Conservation (phyloP, 2,888 invertebrate species). For the Criorhina ranunculi region DNA sequence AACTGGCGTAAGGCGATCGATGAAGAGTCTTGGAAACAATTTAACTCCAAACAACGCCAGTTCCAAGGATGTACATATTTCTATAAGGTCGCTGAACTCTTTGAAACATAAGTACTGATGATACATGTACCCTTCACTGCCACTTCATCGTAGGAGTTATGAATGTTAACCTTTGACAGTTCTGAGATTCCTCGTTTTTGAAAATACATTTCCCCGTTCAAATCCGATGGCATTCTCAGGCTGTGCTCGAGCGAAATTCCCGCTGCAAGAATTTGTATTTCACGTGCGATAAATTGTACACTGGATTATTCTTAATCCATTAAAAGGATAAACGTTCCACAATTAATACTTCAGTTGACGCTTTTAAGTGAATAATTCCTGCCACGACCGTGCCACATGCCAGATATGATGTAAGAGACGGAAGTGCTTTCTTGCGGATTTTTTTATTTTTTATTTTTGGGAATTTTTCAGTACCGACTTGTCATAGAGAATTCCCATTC, state of each 20-base stretch:
- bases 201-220: conserved; percentile 18
- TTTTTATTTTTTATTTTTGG: not conserved
- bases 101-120: no score
- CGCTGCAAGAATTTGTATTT: no score
- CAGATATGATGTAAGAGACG: conserved; percentile 22
- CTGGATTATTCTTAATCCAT: conserved; percentile 32
- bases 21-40: no score
- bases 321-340: conserved; percentile 27
- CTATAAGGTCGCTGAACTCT: no score
- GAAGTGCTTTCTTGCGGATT: conserved; percentile 38
- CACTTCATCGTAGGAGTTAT: conserved; percentile 2
- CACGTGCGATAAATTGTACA: conserved; percentile 12
- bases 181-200: conserved; percentile 12
- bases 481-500: not conserved
- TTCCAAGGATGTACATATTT: no score
- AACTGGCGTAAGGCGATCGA: no score
- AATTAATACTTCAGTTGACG: conserved; percentile 60
- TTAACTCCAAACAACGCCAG: no score
- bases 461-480: not conserved
- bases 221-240: conserved; percentile 26
- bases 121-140: no score
- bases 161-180: not conserved
- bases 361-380: conserved; percentile 52
- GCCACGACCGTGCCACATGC: not conserved
- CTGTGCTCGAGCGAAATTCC: not conserved